Evolutionary conservation across 1,140 invertebrate genomes (phyloP).

Genomic region (Euwallacea similis): DNA sequence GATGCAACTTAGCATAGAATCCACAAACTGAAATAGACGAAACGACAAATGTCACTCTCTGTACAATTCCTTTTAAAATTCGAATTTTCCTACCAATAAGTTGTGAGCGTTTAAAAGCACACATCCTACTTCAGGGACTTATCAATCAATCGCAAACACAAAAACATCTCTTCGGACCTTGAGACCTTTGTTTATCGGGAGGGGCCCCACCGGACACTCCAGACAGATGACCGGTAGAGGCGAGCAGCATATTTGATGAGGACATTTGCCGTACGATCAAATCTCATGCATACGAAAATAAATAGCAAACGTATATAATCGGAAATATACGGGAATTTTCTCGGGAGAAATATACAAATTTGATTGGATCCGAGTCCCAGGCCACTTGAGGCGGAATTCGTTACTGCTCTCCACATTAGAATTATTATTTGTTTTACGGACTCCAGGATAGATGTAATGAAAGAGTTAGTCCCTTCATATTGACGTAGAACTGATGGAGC

Average conservation of each 20-base stretch:
- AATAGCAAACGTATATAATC: constrained; percentile 41
- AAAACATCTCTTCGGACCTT: background rate
- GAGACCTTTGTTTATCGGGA: constrained; percentile 19
- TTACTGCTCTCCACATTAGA: constrained; percentile 18
- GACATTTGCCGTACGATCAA: constrained; percentile 48
- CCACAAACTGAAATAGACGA: too few species aligned
- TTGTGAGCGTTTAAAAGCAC: background rate
- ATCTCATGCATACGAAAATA: constrained; percentile 51
- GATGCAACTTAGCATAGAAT: too few species aligned
- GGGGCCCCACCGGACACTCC: constrained; percentile 29
- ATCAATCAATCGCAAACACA: constrained; percentile 14
- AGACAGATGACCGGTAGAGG: constrained; percentile 47
- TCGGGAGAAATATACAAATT: constrained; percentile 51
- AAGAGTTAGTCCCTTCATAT: constrained; percentile 17
- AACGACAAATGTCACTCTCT: too few species aligned
- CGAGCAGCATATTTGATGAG: constrained; percentile 50
- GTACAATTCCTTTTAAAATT: too few species aligned
- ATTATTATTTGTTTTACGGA: constrained; percentile 28
- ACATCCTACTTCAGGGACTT: background rate
- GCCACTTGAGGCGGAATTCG: constrained; percentile 35
- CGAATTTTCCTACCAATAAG: too few species aligned
- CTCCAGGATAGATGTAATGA: constrained; percentile 20
- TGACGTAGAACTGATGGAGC: constrained; percentile 3
- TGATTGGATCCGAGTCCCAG: constrained; percentile 47
- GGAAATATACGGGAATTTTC: constrained; percentile 45